Conservation (phyloP, 1,140 invertebrate genomes). For the Delia radicum region DNA sequence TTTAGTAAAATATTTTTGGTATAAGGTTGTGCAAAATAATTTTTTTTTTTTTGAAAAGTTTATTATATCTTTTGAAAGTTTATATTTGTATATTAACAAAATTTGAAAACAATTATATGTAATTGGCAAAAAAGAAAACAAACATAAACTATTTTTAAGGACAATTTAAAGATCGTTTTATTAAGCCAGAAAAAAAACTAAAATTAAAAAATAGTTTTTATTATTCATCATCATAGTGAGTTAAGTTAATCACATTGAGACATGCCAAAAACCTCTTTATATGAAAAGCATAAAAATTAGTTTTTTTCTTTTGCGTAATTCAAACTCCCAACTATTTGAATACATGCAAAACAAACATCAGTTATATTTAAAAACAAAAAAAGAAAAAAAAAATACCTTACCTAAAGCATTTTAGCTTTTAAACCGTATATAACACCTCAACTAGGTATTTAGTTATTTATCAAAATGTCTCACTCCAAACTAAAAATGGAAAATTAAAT, state of each 20-base stretch:
- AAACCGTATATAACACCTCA: conserved; percentile 19
- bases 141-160: background rate
- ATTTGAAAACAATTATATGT: conserved; percentile 15
- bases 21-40: too few species aligned
- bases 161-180: background rate
- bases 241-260: conserved; percentile 12
- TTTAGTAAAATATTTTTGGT: background rate
- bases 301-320: background rate
- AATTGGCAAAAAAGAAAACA: background rate
- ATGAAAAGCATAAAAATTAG: background rate
- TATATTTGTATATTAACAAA: conserved; percentile 10
- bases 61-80: conserved; percentile 1
- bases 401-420: background rate
- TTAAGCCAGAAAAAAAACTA: too few species aligned
- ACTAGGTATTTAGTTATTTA: background rate
- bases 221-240: background rate
- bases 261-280: conserved; percentile 13
- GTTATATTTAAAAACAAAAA: background rate
- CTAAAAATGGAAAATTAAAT: background rate
- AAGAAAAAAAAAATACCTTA: background rate
- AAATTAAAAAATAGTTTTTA: background rate
- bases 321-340: conserved; percentile 1
- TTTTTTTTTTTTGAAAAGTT: background rate
- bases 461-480: background rate
- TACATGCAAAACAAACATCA: conserved; percentile 21